A percentile compares a stretch with the other conserved stretches of the same genome.
These are phyloP conservation scores for Drosophila falleni DNA, from an alignment of 2,888 invertebrate species.

Conservation along the genomic window DNA sequence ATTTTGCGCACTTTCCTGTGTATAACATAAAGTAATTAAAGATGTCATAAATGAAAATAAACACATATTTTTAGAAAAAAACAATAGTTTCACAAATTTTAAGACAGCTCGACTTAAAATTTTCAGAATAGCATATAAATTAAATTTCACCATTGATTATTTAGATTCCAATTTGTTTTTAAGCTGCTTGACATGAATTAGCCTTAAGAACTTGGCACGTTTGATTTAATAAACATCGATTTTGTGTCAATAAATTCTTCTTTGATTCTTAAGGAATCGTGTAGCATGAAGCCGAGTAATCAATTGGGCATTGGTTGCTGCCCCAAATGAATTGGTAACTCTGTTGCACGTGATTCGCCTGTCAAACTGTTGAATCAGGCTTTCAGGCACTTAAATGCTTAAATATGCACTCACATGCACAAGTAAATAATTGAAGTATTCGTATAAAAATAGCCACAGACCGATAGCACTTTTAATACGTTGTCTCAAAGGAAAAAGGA, in stretches of 20 bases:
- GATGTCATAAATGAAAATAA: background rate
- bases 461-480: conserved; percentile 2
- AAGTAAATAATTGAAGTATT: conserved; percentile 64
- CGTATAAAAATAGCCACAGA: conserved; percentile 16
- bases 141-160: conserved; percentile 13
- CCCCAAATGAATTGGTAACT: conserved; percentile 48
- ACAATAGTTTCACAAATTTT: background rate
- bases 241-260: conserved; percentile 57
- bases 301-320: conserved; percentile 39
- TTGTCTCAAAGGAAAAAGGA: conserved; percentile 44
- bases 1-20: background rate
- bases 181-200: conserved; percentile 12
- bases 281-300: conserved; percentile 25
- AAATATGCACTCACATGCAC: conserved; percentile 64
- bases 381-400: conserved; percentile 42
- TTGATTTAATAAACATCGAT: conserved; percentile 56
- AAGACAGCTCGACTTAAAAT: background rate
- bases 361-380: conserved; percentile 27
- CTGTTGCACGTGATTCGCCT: conserved; percentile 54
- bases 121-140: background rate
- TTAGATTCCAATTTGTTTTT: conserved; percentile 7
- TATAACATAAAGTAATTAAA: background rate
- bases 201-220: conserved; percentile 15
- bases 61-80: background rate
- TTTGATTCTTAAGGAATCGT: conserved; percentile 29